Percentiles rank a stretch among this genome's conserved stretches.
These are phyloP conservation scores for Crossoptilon crossoptilon DNA, from an alignment of 2,797 vertebrate genomes.

Conservation along the genomic window DNA sequence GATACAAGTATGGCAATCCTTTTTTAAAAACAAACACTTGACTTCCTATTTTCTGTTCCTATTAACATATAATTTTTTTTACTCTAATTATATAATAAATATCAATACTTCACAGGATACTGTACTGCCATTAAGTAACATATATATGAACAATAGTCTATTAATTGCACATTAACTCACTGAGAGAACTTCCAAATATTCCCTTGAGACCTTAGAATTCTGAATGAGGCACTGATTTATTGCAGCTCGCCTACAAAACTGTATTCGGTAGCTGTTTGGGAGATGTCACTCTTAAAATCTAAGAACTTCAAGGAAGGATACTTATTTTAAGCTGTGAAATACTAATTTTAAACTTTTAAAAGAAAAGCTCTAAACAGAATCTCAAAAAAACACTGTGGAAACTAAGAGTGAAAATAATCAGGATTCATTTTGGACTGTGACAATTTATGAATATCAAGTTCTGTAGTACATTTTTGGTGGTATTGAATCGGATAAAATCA, in stretches of 20 bases:
- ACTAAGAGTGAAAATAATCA: background rate
- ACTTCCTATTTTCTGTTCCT: background rate
- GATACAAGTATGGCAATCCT: background rate
- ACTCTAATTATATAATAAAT: too few species aligned
- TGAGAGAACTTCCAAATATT: background rate
- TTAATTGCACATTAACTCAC: background rate
- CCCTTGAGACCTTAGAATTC: background rate
- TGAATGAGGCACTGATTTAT: constrained; percentile 21
- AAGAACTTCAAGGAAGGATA: background rate
- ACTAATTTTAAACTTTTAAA: background rate
- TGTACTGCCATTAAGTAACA: background rate
- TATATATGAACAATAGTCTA: background rate
- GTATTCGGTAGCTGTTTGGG: background rate
- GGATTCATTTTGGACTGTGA: background rate
- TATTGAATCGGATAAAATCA: constrained; percentile 38
- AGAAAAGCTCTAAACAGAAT: background rate
- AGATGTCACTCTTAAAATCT: background rate
- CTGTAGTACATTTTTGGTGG: constrained; percentile 6
- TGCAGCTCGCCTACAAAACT: background rate
- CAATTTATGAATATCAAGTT: background rate
- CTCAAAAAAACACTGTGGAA: background rate
- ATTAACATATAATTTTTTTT: too few species aligned
- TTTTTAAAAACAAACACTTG: background rate
- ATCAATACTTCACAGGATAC: background rate
- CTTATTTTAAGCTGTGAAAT: background rate